Evolutionary conservation across 2,888 invertebrate genomes (phyloP), one percentile per base, ranked within the genome.

Genomic region (Lydus trimaculatus): DNA sequence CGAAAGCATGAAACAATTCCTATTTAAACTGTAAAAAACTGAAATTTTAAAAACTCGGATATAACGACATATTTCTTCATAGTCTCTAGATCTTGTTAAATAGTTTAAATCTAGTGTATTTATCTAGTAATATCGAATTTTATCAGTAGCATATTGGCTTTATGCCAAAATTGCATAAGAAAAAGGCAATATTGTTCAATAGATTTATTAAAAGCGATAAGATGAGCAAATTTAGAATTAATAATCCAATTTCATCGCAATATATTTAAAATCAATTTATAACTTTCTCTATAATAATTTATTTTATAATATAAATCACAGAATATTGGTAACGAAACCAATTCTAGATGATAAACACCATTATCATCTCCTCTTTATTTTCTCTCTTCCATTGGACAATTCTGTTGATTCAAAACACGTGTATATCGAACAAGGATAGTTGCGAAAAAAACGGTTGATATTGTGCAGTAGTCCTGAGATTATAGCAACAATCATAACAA

Each of bases 211-310:
- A 56, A 25, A 15, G 25, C 48, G 20, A 48, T 48, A 48, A 48
- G 48, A 20, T 11, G 23, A 20, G 48, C 6, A 56, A 56, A 56
- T 56, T 56, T 56, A 56, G 56, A 56, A 56, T 56, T 56, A 56
- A 56, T 56, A 56, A 56, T 56, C 56, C 56, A 56, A 56, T 56
- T 56, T 56, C 13, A 25, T 68, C 61, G 66, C 66, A 72, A 76
- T 76, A 75, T 67, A 72, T 73, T 76, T 73, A 72, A 72, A 76
- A 76, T 76, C 72, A 15, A 56, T 56, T 56, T 56, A 56, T 25
- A 56, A 13, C 6, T 13, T 23, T 13, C 11, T 25, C 11, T 25
- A 3, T 1, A 15, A 56, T 25, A 25, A 56, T 13, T 43, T 43
- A 43, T 43, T 9, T 48, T 4, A 15, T 23, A 15, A 15, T 15